Evolutionary conservation across 2,888 invertebrate species (phyloP).

Genomic region (Metopia argyrocephala): DNA sequence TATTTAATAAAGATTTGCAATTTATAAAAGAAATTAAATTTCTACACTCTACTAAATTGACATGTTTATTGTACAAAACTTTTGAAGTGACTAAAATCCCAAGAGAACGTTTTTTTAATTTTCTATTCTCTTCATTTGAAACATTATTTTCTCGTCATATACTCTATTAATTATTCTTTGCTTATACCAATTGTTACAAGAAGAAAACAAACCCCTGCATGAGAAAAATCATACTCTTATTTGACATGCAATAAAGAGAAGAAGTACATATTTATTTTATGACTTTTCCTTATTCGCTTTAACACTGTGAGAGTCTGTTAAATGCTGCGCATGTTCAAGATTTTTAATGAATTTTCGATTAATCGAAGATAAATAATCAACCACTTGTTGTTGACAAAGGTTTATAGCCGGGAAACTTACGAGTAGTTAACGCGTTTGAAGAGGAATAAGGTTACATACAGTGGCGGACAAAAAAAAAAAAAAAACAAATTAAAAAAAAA

Average conservation of each 20-base stretch:
- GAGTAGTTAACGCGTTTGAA: too few species aligned
- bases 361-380: neutral
- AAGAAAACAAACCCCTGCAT: too few species aligned
- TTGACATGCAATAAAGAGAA: neutral
- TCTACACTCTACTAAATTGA: constrained; percentile 2
- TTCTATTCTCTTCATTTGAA: neutral
- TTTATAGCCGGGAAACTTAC: constrained; percentile 11
- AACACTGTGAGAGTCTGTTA: constrained; percentile 15
- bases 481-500: neutral
- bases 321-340: constrained; percentile 41
- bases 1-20: neutral
- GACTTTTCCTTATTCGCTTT: neutral
- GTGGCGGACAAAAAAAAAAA: too few species aligned
- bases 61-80: constrained; percentile 46
- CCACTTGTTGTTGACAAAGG: constrained; percentile 31
- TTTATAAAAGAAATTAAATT: neutral
- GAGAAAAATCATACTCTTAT: neutral
- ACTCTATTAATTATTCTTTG: neutral
- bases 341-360: neutral
- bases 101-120: neutral
- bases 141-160: neutral
- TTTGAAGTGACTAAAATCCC: constrained; percentile 43
- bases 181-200: neutral
- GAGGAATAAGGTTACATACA: too few species aligned
- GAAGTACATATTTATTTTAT: neutral